Base-by-base conservation (phyloP, 1,140 invertebrate genomes). In the Orussus abietinus region DNA sequence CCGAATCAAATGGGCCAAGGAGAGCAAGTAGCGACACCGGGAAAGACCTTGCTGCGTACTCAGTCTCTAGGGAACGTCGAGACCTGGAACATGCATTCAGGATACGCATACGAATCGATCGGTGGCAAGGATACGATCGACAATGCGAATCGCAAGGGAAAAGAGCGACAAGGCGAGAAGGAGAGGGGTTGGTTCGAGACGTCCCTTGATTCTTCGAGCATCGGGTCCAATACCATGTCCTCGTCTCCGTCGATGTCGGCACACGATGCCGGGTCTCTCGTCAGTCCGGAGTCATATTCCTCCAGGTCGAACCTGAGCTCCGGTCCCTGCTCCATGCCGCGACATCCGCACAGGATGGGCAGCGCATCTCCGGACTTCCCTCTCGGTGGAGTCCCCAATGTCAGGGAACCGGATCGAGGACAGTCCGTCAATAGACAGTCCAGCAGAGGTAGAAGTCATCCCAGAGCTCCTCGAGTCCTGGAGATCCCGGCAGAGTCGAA, bases 121-220 rank as follows among this genome's bases (percentile, higher is more conserved):
- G 43, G 55, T 1, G 35, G 55, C 7, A 64, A 59, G 15, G 58
- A 59, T 17, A 54, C 69, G 69, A 59, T 67, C 38, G 59, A 62
- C 32, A 51, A 37, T 25, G 30, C 38, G 4, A 39, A 37, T 33
- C 48, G 53, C 6, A 57, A 63, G 38, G 49, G 49, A 4, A 65
- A 59, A 39, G n/a, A n/a, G n/a, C n/a, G n/a, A n/a, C n/a, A n/a
- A n/a, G n/a, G 22, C 22, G n/a, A 25, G 22, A 72, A 74, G 52
- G 80, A 84, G 50, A 85, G 85, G 53, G 81, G 84, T 36, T 86
- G 84, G 84, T 83, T 83, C 58, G 85, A 86, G 63, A 85, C 83
- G 1, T 83, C 81, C 5, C 57, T 86, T 29, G 84, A 86, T 67
- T 77, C 79, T 17, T 74, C 74, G 6, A 51, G 44, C 45, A n/a